Conservation (phyloP, 2,888 invertebrate genomes). For the Acronicta aceris region DNA sequence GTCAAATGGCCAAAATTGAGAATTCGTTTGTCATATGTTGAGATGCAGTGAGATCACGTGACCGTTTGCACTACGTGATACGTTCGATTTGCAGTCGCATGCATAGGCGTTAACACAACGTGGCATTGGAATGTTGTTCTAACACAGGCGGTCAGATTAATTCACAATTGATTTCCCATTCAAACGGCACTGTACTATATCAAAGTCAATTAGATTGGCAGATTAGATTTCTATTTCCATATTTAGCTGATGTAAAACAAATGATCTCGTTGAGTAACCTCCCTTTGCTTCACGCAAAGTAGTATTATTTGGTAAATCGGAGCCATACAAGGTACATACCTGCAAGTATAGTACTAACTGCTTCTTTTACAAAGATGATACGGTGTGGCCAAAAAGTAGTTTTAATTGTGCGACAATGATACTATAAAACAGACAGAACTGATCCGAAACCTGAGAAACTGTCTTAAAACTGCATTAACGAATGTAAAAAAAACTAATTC, state of each 20-base stretch:
- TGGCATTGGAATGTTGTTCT: constrained; percentile 34
- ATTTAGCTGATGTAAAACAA: constrained; percentile 8
- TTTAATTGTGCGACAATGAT: too few species aligned
- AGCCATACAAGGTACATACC: too few species aligned
- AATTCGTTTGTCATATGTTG: constrained; percentile 73
- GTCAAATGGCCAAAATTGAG: constrained; percentile 79
- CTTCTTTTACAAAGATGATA: too few species aligned
- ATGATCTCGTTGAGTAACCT: neutral
- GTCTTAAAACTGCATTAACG: too few species aligned
- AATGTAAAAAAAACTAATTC: too few species aligned
- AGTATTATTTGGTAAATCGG: too few species aligned
- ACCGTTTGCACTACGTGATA: constrained; percentile 37
- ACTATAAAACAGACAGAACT: too few species aligned
- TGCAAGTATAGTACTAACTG: too few species aligned
- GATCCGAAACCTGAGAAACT: too few species aligned
- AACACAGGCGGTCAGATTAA: constrained; percentile 20
- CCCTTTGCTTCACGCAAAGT: neutral
- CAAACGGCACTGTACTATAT: constrained; percentile 29
- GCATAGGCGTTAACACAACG: constrained; percentile 20
- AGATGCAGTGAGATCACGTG: constrained; percentile 58
- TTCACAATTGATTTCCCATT: constrained; percentile 41
- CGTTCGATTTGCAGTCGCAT: constrained; percentile 34
- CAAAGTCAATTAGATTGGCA: constrained; percentile 30
- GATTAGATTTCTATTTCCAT: constrained; percentile 17
- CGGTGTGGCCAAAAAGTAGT: too few species aligned